Evolutionary conservation across 2,888 invertebrate genomes (phyloP).

Genomic region (Tipula confusa): DNA sequence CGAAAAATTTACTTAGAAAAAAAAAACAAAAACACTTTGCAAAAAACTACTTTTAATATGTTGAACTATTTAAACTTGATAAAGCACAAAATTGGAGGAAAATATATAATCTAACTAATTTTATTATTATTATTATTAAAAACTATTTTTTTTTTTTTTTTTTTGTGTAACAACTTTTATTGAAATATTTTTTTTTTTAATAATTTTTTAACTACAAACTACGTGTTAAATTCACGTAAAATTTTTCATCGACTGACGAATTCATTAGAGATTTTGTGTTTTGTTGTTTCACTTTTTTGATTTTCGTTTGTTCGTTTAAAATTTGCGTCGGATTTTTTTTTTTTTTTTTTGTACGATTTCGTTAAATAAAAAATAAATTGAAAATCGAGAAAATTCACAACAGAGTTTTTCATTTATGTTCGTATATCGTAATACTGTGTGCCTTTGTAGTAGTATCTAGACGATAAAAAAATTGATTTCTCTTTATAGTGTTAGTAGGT

Average conservation of each 20-base stretch:
- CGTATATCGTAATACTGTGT: background rate
- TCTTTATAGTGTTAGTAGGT: background rate
- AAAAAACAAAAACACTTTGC: background rate
- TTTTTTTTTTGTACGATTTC: background rate
- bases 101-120: background rate
- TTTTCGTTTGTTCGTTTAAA: background rate
- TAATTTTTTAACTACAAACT: constrained; percentile 29
- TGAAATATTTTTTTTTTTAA: background rate
- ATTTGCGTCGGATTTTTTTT: background rate
- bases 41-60: constrained; percentile 13
- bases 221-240: constrained; percentile 28
- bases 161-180: background rate
- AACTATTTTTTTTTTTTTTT: background rate
- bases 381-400: background rate
- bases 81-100: constrained; percentile 20
- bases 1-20: background rate
- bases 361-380: background rate
- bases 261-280: background rate
- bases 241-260: constrained; percentile 30
- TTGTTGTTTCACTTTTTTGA: background rate
- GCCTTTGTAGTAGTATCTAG: too few species aligned
- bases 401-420: background rate
- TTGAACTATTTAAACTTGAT: background rate
- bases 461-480: background rate
- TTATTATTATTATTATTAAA: background rate